phyloP scores from a whole-genome alignment of 1,140 invertebrate species.

The Habropoda laboriosa region DNA sequence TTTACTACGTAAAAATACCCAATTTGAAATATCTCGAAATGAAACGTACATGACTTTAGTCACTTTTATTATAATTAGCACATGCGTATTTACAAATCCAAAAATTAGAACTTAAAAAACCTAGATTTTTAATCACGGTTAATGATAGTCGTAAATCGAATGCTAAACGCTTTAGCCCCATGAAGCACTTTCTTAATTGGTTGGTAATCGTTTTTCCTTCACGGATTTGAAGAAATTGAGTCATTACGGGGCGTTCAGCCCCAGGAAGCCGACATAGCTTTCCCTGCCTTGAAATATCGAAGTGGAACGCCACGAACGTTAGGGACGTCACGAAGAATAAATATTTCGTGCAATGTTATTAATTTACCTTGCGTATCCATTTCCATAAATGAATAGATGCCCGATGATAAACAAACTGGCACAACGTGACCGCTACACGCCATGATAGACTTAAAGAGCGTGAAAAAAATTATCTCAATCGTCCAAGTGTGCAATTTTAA shows the following conservation, averaged over 20 bases:
- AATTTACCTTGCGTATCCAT: background rate
- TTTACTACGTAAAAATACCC: too few species aligned
- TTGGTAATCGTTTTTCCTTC: background rate
- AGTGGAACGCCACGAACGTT: background rate
- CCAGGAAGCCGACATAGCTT: background rate
- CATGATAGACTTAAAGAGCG: background rate
- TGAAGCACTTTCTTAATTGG: background rate
- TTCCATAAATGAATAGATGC: background rate
- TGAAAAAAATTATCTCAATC: background rate
- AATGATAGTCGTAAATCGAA: too few species aligned
- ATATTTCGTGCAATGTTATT: background rate
- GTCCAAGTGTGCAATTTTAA: background rate
- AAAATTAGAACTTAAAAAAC: too few species aligned
- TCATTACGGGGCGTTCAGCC: background rate
- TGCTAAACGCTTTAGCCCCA: background rate
- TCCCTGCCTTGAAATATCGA: background rate
- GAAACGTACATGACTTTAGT: too few species aligned
- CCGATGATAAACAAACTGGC: background rate
- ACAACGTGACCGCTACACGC: background rate
- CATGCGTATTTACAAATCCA: too few species aligned
- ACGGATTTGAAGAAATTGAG: conserved; percentile 15
- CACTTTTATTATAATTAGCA: too few species aligned
- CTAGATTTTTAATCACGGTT: too few species aligned
- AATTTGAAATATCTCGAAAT: too few species aligned
- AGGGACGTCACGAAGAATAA: background rate